phyloP scores from a whole-genome alignment of 2,888 invertebrate genomes.

The Flexamia atlantica region DNA sequence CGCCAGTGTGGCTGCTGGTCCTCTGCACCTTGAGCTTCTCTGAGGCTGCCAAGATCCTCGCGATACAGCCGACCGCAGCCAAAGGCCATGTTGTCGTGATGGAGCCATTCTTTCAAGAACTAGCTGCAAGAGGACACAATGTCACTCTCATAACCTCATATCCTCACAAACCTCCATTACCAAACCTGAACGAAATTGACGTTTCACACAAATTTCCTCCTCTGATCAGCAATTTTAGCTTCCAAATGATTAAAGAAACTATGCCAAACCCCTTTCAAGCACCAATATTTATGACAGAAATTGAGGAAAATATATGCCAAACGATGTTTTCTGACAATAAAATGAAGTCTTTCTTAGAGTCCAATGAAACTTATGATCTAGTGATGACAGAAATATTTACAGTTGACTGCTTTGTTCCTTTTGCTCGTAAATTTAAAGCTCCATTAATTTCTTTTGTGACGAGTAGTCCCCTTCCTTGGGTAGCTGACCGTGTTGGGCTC shows the following conservation, averaged over 20 bases:
- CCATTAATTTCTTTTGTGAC: slow-evolving; percentile 67
- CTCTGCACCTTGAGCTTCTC: not conserved
- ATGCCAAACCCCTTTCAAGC: slow-evolving; percentile 15
- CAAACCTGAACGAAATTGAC: slow-evolving; percentile 74
- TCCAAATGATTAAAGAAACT: slow-evolving; percentile 45
- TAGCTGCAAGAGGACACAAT: slow-evolving; percentile 73
- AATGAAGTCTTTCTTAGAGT: not conserved
- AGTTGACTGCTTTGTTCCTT: slow-evolving; percentile 67
- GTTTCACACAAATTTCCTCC: slow-evolving; percentile 60
- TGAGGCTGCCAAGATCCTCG: slow-evolving; percentile 44
- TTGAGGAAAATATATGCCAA: not conserved
- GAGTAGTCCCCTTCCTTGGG: slow-evolving; percentile 68
- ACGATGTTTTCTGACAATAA: slow-evolving; percentile 12
- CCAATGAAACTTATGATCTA: slow-evolving; percentile 66
- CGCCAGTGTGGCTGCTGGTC: not conserved
- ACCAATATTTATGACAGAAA: not conserved
- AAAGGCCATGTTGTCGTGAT: slow-evolving; percentile 58
- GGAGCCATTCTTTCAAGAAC: slow-evolving; percentile 72
- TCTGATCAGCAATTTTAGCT: slow-evolving; percentile 29
- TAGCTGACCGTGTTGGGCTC: slow-evolving; percentile 66
- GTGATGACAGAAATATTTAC: slow-evolving; percentile 69
- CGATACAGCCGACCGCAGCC: slow-evolving; percentile 41
- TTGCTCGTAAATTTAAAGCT: slow-evolving; percentile 67
- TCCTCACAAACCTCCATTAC: slow-evolving; percentile 70
- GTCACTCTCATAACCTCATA: slow-evolving; percentile 74